Conservation (phyloP, 1,140 invertebrate genomes). For the Trialeurodes vaporariorum region DNA sequence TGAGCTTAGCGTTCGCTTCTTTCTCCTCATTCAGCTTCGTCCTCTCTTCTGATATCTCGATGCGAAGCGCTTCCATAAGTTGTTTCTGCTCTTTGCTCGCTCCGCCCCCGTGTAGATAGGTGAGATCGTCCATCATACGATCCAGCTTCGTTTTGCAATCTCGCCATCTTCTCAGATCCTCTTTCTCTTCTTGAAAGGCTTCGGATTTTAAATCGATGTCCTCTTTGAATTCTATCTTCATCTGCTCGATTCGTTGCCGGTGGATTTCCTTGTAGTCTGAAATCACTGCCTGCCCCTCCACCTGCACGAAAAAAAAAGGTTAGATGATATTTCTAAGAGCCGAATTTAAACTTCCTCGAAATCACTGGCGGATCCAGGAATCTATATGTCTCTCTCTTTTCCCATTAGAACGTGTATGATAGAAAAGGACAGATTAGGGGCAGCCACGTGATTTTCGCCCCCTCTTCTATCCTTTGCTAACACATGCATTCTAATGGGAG, state of each 20-base stretch:
- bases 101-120: neutral
- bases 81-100: neutral
- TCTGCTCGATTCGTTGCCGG: neutral
- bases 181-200: neutral
- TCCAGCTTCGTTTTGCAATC: neutral
- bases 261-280: neutral
- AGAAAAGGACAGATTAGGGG: too few species aligned
- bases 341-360: too few species aligned
- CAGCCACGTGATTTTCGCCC: too few species aligned
- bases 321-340: too few species aligned
- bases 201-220: neutral
- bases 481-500: too few species aligned
- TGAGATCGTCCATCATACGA: neutral
- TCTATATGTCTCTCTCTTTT: too few species aligned
- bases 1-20: neutral
- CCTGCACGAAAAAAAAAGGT: too few species aligned
- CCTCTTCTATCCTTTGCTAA: too few species aligned
- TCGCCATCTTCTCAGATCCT: neutral
- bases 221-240: neutral
- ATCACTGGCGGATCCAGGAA: too few species aligned
- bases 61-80: neutral
- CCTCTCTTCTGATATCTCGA: neutral
- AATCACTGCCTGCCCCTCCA: neutral
- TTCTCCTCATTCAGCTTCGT: neutral
- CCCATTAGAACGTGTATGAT: too few species aligned